Conservation (phyloP, 2,113 vertebrate species). For the Colossoma macropomum region DNA sequence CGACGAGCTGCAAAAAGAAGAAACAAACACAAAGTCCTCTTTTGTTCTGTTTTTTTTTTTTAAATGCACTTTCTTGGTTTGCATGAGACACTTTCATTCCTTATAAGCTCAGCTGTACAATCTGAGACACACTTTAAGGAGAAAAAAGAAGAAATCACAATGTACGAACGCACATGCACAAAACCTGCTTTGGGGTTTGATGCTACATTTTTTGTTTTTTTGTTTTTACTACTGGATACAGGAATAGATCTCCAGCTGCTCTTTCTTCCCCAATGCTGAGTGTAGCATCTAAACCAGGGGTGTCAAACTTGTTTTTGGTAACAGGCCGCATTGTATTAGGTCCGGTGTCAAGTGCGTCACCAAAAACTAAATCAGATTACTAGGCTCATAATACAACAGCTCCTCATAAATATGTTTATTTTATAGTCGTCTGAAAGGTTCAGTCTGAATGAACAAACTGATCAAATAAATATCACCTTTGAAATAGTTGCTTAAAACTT, state of each 20-base stretch:
- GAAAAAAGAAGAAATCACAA: not conserved
- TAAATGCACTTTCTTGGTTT: constrained; percentile 13
- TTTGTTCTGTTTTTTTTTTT: not conserved
- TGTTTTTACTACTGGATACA: constrained; percentile 31
- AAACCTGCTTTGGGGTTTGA: constrained; percentile 9
- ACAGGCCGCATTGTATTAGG: too few relatives aligned
- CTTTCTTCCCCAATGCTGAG: too few relatives aligned
- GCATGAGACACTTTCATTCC: not conserved
- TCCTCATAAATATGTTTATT: too few relatives aligned
- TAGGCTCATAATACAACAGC: too few relatives aligned
- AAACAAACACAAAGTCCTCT: not conserved
- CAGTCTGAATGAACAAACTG: too few relatives aligned
- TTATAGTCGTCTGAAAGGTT: too few relatives aligned
- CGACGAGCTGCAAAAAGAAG: not conserved
- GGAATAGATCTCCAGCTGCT: constrained; percentile 5
- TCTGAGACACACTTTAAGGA: not conserved
- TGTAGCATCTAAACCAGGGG: not conserved
- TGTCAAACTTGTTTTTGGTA: too few relatives aligned
- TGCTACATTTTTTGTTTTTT: not conserved
- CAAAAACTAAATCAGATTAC: too few relatives aligned
- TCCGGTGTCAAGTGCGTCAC: too few relatives aligned
- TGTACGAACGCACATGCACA: constrained; percentile 11
- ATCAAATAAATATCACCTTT: too few relatives aligned
- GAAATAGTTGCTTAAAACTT: too few relatives aligned
- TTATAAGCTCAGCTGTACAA: not conserved